Conservation (phyloP, 1,140 invertebrate species). For the Steinernema feltiae region DNA sequence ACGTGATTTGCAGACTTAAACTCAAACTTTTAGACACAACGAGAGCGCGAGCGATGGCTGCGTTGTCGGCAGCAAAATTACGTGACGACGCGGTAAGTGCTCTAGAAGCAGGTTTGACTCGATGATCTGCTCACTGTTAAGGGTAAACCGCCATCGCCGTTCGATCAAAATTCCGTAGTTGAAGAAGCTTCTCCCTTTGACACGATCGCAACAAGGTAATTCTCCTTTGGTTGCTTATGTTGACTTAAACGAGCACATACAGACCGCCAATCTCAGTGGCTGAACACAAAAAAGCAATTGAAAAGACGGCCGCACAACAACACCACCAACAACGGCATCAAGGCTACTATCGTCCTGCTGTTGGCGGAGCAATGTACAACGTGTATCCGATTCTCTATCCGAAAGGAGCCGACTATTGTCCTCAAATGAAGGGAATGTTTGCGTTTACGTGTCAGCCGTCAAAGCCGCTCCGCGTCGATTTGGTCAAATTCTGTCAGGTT, state of each 20-base stretch:
- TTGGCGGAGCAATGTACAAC: neutral
- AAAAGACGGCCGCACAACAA: neutral
- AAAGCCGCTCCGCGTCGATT: slow-evolving; percentile 39
- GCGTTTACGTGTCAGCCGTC: slow-evolving; percentile 42
- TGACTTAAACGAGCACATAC: no score
- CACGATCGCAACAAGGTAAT: neutral
- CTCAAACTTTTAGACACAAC: no score
- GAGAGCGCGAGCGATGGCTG: neutral
- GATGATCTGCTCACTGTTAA: neutral
- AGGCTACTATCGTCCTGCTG: neutral
- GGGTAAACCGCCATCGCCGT: neutral
- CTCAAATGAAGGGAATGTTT: slow-evolving; percentile 33
- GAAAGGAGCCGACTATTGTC: slow-evolving; percentile 34
- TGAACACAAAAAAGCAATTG: neutral
- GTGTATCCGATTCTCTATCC: slow-evolving; percentile 36
- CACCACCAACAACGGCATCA: neutral
- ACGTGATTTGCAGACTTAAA: neutral
- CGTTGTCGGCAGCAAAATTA: neutral
- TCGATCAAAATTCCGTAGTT: neutral
- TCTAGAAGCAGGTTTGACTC: neutral
- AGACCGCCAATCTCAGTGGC: neutral
- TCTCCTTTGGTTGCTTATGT: no score
- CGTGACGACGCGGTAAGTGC: neutral
- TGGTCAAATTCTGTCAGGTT: slow-evolving; percentile 43
- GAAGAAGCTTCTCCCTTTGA: neutral